Percentiles rank a stretch among this genome's conserved stretches.
Evolutionary conservation across 2,113 vertebrate species (phyloP).

Genomic region (Barnardius zonarius): DNA sequence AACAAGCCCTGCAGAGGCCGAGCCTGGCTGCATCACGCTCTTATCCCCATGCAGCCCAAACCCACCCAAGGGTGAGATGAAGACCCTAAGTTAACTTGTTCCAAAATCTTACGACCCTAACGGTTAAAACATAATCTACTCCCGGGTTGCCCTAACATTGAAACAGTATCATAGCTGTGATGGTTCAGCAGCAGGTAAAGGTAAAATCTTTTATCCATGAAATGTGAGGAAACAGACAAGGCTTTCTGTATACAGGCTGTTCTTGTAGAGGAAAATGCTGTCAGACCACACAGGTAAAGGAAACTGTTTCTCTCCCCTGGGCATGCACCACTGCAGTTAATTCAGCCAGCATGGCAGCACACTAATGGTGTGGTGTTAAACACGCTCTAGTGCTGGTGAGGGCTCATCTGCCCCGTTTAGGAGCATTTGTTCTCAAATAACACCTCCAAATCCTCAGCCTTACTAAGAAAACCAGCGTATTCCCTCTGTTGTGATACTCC

Average conservation of each 20-base stretch:
- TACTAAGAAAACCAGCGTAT: neutral
- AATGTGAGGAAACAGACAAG: rapidly evolving
- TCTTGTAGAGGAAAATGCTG: too few species aligned
- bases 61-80: neutral
- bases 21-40: neutral
- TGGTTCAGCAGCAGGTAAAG: neutral
- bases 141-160: neutral
- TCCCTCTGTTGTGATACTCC: neutral
- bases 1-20: neutral
- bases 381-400: neutral
- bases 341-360: rapidly evolving
- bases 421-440: neutral
- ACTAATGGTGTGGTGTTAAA: neutral
- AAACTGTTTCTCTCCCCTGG: neutral
- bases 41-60: neutral
- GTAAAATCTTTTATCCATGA: too few species aligned
- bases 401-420: neutral
- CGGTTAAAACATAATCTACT: neutral
- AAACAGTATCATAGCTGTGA: rapidly evolving
- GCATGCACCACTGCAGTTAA: neutral
- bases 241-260: too few species aligned
- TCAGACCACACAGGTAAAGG: neutral
- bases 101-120: neutral
- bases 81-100: neutral
- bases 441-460: neutral